Base-by-base conservation (phyloP, 2,888 invertebrate species). In the Panopea generosa region DNA sequence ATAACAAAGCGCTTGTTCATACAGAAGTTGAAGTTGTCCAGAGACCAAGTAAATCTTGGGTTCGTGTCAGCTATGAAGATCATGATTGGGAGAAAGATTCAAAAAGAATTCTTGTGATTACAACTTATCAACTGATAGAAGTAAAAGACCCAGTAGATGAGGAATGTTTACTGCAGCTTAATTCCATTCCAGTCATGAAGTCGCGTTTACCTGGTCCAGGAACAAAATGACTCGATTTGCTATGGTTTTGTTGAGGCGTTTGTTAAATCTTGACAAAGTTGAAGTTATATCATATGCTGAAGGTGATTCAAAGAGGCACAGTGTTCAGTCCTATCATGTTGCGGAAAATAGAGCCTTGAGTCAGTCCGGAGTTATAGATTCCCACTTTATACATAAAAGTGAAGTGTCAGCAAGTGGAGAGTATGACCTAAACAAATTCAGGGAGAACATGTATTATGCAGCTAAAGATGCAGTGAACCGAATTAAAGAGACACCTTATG, bases 81-180 rank as follows among this genome's bases (percentile, higher is more conserved):
- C 61, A 62, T 29, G 61, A 69, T 29, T 62, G 55, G 69, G 69
- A 61, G 45, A 69, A 62, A 49, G 61, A 45, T 43, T 45, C 27
- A 26, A 45, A 53, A 7, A 61, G 62, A 33, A 62, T 55, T 20
- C 22, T 61, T 9, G 45, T 47, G 20, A 62, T 69, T 22, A 69
- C 69, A 22, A 62, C 61, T 26, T 62, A 69, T 62, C 61, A 61
- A 62, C 26, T 69, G 22, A 53, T 63, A 53, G 43, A 63, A 63
- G 62, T 62, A 26, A 50, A 47, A 40, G 26, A 63, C 16, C 53
- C 53, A 18, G 29, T 38, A 63, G 63, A 53, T 7, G 53, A 53
- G 24, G 50, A 59, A 52, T 49, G 55, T 52, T 24, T 33, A 40
- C 38, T 38, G 16, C 20, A 16, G n/a, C 45, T 61, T 40, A 55